Conservation (phyloP, 1,140 invertebrate genomes). For the Drosophila bocqueti region DNA sequence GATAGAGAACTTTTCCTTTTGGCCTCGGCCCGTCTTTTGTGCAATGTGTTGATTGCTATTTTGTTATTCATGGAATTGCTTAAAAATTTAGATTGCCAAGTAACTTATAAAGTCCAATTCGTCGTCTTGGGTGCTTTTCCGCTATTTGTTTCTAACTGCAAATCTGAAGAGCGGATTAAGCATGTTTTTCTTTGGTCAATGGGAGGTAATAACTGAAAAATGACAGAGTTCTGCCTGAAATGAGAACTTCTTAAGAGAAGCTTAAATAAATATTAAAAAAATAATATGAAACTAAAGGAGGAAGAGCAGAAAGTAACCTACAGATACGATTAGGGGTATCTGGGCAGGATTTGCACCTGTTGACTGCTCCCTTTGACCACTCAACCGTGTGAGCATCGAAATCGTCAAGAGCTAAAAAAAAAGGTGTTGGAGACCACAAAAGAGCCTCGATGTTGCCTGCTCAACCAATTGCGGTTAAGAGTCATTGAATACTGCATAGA, state of each 20-base stretch:
- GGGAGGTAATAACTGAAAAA: conserved; percentile 14
- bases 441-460: conserved; percentile 40
- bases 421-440: conserved; percentile 38
- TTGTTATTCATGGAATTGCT: conserved; percentile 78
- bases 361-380: conserved; percentile 49
- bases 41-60: conserved; percentile 66
- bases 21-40: conserved; percentile 20
- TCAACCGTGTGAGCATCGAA: conserved; percentile 51
- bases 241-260: too few species aligned
- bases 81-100: conserved; percentile 71
- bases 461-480: conserved; percentile 73
- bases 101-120: conserved; percentile 53
- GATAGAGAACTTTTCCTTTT: conserved; percentile 61
- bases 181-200: conserved; percentile 1
- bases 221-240: background rate
- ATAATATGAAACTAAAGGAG: background rate
- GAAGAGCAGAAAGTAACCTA: background rate
- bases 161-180: conserved; percentile 42
- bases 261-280: background rate
- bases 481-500: conserved; percentile 63
- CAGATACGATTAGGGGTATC: background rate
- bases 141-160: conserved; percentile 4
- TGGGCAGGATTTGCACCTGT: conserved; percentile 36
- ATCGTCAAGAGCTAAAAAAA: conserved; percentile 24
- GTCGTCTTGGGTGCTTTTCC: conserved; percentile 2